phyloP scores from a whole-genome alignment of 2,113 vertebrate species.

The Athene cunicularia region DNA sequence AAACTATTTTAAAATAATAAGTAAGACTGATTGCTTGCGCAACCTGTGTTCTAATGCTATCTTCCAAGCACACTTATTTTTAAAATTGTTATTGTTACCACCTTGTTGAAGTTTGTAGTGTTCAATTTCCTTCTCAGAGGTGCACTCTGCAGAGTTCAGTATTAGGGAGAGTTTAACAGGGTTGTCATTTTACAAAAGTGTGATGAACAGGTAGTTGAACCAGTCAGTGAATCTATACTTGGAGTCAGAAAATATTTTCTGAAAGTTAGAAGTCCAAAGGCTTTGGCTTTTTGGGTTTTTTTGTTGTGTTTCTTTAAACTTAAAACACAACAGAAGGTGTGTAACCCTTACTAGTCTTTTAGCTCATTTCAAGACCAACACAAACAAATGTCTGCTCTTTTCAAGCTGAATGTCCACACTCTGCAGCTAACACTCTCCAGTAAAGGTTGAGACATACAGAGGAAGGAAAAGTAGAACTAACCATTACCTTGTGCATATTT shows the following conservation, averaged over 20 bases:
- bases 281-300: not conserved
- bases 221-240: not conserved
- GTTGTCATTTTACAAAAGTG: not conserved
- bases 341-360: not conserved
- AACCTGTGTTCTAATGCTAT: not conserved
- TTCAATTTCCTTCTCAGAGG: not conserved
- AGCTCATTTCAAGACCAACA: not conserved
- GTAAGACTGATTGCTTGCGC: not conserved
- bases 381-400: not conserved
- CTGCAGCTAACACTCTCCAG: not conserved
- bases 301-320: not conserved
- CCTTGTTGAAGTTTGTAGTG: not conserved
- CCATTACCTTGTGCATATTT: not conserved
- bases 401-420: not conserved
- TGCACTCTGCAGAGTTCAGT: not conserved
- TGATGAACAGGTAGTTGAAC: not conserved
- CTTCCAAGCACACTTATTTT: not conserved
- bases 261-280: not conserved
- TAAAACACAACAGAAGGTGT: not conserved
- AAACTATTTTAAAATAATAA: slow-evolving; percentile 7
- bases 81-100: not conserved
- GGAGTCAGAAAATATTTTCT: not conserved
- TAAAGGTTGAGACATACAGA: not conserved
- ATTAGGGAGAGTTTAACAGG: not conserved
- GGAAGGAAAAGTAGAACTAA: not conserved